Percentiles rank a stretch among this genome's conserved stretches.
These are phyloP conservation scores for Diachasmimorpha longicaudata DNA, from an alignment of 1,140 invertebrate genomes.

Conservation along the genomic window DNA sequence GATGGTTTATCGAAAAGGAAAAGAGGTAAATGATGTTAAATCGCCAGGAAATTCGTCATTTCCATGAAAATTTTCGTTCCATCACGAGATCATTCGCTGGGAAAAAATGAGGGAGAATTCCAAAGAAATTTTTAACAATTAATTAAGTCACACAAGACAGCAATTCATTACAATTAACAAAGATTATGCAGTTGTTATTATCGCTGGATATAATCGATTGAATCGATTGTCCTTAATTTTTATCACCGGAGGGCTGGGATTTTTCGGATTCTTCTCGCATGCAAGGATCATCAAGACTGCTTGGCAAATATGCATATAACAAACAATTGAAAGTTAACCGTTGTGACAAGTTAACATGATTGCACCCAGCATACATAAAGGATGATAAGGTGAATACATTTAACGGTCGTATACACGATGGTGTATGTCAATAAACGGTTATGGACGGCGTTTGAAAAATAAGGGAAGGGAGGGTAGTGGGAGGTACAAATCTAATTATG, in stretches of 20 bases:
- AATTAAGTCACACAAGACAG: too few species aligned
- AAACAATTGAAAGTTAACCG: constrained; percentile 3
- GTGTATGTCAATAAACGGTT: constrained; percentile 6
- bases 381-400: constrained; percentile 2
- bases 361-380: neutral
- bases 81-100: neutral
- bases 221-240: too few species aligned
- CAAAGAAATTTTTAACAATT: too few species aligned
- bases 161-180: too few species aligned
- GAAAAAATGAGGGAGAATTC: too few species aligned
- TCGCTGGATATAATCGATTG: too few species aligned
- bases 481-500: constrained; percentile 41
- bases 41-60: neutral
- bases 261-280: too few species aligned
- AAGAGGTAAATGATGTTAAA: neutral
- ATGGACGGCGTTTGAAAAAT: neutral
- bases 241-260: too few species aligned
- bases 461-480: neutral
- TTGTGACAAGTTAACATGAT: neutral
- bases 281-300: too few species aligned
- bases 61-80: neutral
- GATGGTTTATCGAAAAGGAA: neutral
- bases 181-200: too few species aligned
- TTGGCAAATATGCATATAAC: neutral
- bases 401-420: constrained; percentile 6